Conservation (phyloP, 2,888 invertebrate genomes). For the Mycalesis mineus region DNA sequence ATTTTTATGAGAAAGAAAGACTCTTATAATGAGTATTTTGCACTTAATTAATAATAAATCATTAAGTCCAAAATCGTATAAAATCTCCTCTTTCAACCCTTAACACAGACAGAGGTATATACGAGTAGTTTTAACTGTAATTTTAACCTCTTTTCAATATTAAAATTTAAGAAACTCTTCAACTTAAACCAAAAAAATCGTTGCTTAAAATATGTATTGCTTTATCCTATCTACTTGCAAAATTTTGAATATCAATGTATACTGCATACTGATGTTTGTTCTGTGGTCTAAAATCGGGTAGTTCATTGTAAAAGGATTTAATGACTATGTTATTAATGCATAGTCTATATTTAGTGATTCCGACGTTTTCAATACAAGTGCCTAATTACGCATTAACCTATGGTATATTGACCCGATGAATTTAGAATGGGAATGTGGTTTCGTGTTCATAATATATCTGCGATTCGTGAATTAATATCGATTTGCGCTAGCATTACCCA, state of each 20-base stretch:
- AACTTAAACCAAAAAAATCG: too few relatives aligned
- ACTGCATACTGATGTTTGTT: neutral
- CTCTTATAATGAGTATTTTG: too few relatives aligned
- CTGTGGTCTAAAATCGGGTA: neutral
- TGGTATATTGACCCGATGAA: neutral
- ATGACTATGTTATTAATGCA: conserved; percentile 5
- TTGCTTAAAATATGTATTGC: too few relatives aligned
- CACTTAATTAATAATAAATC: too few relatives aligned
- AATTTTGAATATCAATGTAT: neutral
- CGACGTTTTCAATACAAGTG: neutral
- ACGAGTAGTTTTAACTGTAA: too few relatives aligned
- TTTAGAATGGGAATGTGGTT: neutral
- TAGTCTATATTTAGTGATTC: neutral
- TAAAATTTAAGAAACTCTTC: too few relatives aligned
- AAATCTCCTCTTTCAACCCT: too few relatives aligned
- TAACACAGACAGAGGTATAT: too few relatives aligned
- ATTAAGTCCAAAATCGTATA: too few relatives aligned
- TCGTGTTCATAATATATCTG: neutral
- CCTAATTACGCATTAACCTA: neutral
- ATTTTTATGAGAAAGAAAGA: too few relatives aligned
- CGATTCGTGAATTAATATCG: neutral
- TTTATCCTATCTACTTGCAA: neutral
- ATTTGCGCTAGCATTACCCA: neutral
- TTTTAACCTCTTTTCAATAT: too few relatives aligned
- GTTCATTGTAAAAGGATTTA: conserved; percentile 5